Base-by-base conservation (phyloP, 37 sponge, comb jelly and placozoan genomes). In the Crambe crambe region DNA sequence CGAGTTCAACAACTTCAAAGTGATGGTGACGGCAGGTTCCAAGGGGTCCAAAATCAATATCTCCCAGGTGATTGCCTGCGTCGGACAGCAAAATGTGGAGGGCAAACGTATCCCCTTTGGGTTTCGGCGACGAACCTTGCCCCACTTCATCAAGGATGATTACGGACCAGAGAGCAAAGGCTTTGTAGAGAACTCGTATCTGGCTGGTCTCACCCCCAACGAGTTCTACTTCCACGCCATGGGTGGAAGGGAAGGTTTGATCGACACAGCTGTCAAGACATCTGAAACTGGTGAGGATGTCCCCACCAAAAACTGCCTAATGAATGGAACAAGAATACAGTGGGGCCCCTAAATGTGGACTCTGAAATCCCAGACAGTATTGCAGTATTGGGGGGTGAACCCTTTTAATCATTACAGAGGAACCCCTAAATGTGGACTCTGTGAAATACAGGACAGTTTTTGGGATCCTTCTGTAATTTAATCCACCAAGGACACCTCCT, bases 181-280 rank as follows among this genome's bases (percentile, higher is more conserved):
- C 0, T 99, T 99, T 78, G 99, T 99, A 2, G 97, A 99, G 86
- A 99, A 99, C 77, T 99, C 99, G 27, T 99, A 99, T 58, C 86
- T 99, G 10, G 99, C 99, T 25, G 99, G 99, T 5, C 89, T 99
- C 47, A 96, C 97, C 10, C 97, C 99, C 5, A 99, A 90, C 63
- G 99, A 99, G 93, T 94, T 99, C 85, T 99, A 95, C 95, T 99
- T 99, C 76, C 99, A 99, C 85, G 99, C 99, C 68, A 99, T 99
- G 99, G 99, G 97, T n/a, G 99, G 99, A 4, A 68, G 99, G 57
- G 98, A 97, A 58, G 99, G 99, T 0, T 83, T 99, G 40, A 99
- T 99, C 69, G 99, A 99, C 78, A 99, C 99, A 37, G 99, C 99
- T 67, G 99, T 99, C 29, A 99, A 99, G 87, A 99, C 99, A 12